Base-by-base conservation (phyloP, 1,140 invertebrate species). In the Penaeus vannamei region DNA sequence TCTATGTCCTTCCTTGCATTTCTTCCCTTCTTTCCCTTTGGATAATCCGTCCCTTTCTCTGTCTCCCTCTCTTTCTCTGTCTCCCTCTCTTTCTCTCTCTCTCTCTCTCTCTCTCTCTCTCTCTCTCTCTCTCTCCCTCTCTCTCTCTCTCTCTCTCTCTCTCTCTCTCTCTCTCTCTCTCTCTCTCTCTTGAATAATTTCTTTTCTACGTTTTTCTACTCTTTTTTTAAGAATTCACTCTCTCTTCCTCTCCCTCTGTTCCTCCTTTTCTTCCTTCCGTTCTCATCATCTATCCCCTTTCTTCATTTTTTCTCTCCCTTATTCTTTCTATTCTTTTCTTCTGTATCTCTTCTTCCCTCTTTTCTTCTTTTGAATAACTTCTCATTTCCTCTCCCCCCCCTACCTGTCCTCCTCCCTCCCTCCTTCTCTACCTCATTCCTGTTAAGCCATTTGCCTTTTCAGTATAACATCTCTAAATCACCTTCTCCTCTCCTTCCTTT, bases 61-160 rank as follows among this genome's bases (percentile, higher is more conserved):
- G 14, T 76, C 69, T 76, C n/a, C 36, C 69, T n/a, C 69, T 76
- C n/a, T n/a, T 26, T n/a, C 69, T 76, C 69, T n/a, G n/a, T n/a
- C 69, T 76, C 69, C 36, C 69, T 26, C 14, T 7, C 64, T 23
- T 0, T 26, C 3, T 66, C 64, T 12, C 22, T 5, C 14, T 26
- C 14, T 26, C 64, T 66, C 26, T 3, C 69, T 26, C 14, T 7
- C 64, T 23, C 0, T 26, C 3, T 66, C 64, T 12, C 22, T 5
- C 14, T 26, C 14, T 26, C 64, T 66, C 26, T 3, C 69, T 26
- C 14, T 7, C 64, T 23, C 0, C 12, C 3, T 66, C 64, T 12
- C 22, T 5, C 14, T 26, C 14, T 26, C 64, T 66, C 26, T 3
- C 14, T 7, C 64, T 23, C 0, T 26, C 3, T 66, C 64, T 12